Evolutionary conservation across 2,797 vertebrate species (phyloP).

Genomic region (Gadopsis marmoratus): DNA sequence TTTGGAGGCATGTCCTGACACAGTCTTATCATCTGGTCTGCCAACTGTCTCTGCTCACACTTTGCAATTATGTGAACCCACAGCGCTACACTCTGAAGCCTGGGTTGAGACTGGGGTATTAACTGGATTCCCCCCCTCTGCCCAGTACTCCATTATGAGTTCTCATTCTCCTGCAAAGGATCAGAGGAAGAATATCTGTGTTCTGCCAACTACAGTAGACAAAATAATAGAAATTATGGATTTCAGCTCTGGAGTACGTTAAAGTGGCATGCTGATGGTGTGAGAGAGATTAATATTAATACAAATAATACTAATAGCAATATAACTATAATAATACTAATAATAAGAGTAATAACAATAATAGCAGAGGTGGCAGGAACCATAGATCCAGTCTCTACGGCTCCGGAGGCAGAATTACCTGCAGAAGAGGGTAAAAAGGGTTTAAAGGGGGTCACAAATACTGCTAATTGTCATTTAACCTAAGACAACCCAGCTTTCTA

Average conservation of each 20-base stretch:
- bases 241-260: too few relatives aligned
- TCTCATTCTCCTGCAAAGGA: conserved; percentile 21
- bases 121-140: conserved; percentile 35
- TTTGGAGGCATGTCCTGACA: conserved; percentile 79
- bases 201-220: background rate
- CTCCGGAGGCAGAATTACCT: too few relatives aligned
- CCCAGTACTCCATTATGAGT: conserved; percentile 9
- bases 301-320: too few relatives aligned
- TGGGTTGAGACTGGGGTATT: conserved; percentile 42
- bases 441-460: background rate
- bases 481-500: background rate
- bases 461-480: background rate
- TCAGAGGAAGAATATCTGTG: conserved; percentile 22
- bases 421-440: too few relatives aligned
- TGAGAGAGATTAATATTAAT: too few relatives aligned
- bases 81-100: conserved; percentile 52
- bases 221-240: background rate
- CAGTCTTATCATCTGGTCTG: conserved; percentile 71
- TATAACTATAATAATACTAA: too few relatives aligned
- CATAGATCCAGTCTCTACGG: too few relatives aligned
- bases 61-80: conserved; percentile 78
- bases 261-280: too few relatives aligned
- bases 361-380: too few relatives aligned
- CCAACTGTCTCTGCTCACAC: conserved; percentile 76
- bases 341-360: too few relatives aligned